Evolutionary conservation across 2,888 invertebrate species (phyloP).

Genomic region (Octonoba sinensis): DNA sequence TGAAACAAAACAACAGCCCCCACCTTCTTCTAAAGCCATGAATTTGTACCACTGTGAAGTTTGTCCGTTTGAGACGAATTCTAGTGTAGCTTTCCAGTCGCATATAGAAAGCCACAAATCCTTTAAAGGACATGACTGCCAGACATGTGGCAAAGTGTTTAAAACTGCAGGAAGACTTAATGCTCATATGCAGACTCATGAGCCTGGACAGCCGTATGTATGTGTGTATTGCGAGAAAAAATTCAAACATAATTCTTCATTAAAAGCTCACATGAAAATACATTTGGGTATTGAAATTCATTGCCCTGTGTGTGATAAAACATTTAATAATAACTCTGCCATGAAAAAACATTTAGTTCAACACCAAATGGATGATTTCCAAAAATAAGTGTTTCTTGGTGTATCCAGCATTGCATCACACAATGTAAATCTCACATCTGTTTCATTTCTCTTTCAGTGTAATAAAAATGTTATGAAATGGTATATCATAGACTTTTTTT

Average conservation of each 20-base stretch:
- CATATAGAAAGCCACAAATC: conserved; percentile 25
- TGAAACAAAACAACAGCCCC: conserved; percentile 13
- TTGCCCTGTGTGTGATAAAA: conserved; percentile 29
- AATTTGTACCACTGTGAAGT: conserved; percentile 42
- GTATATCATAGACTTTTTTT: too few relatives aligned
- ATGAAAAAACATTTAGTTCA: conserved; percentile 14
- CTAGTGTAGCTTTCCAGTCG: conserved; percentile 11
- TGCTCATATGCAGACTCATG: conserved; percentile 38
- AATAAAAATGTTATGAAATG: too few relatives aligned
- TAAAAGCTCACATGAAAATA: conserved; percentile 39
- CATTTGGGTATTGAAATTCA: conserved; percentile 24
- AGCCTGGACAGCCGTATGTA: not conserved
- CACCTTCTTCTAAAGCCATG: not conserved
- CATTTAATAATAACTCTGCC: not conserved
- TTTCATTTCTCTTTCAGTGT: too few relatives aligned
- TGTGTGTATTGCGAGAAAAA: conserved; percentile 53
- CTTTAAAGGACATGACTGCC: conserved; percentile 1
- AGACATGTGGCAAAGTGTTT: conserved; percentile 22
- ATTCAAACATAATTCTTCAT: conserved; percentile 27
- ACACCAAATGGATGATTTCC: not conserved
- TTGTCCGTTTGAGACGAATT: conserved; percentile 31
- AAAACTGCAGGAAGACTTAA: conserved; percentile 16
- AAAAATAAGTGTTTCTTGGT: too few relatives aligned
- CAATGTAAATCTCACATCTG: too few relatives aligned
- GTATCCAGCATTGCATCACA: too few relatives aligned